These are phyloP conservation scores for Strigamia maritima DNA, from an alignment of 2,888 invertebrate species.

Conservation along the genomic window DNA sequence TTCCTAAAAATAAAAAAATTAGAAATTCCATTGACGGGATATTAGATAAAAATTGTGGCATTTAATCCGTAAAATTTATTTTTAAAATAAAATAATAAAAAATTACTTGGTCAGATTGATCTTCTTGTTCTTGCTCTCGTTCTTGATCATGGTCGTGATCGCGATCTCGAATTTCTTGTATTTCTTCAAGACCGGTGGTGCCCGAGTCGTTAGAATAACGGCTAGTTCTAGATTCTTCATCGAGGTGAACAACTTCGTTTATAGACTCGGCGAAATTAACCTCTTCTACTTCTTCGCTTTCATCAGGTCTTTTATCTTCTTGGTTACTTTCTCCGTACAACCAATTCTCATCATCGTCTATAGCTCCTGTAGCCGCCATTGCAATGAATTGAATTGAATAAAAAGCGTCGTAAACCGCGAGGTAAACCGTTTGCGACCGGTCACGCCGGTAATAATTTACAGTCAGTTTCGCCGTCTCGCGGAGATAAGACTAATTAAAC, in stretches of 20 bases:
- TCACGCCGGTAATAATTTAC: too few species aligned
- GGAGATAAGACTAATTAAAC: too few species aligned
- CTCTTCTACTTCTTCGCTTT: conserved; percentile 20
- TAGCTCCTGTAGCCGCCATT: not conserved
- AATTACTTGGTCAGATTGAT: not conserved
- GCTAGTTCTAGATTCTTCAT: conserved; percentile 23
- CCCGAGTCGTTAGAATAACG: conserved; percentile 2
- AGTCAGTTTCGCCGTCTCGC: too few species aligned
- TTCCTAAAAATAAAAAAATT: not conserved
- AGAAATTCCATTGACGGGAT: too few species aligned
- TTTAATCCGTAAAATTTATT: not conserved
- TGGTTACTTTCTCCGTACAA: conserved; percentile 28
- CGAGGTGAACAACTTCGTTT: not conserved
- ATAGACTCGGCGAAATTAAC: not conserved
- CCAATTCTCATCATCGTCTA: conserved; percentile 35
- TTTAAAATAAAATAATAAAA: not conserved
- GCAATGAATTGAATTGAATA: not conserved
- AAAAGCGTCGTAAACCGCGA: not conserved
- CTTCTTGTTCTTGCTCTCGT: not conserved
- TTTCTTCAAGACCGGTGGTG: not conserved
- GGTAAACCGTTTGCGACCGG: too few species aligned
- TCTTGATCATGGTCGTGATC: too few species aligned
- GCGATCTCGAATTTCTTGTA: not conserved
- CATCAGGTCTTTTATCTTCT: conserved; percentile 10
- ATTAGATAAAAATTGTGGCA: too few species aligned